Evolutionary conservation across 2,797 vertebrate genomes (phyloP), one percentile per base, ranked within the genome.

Genomic region (Nannoperca obscura): DNA sequence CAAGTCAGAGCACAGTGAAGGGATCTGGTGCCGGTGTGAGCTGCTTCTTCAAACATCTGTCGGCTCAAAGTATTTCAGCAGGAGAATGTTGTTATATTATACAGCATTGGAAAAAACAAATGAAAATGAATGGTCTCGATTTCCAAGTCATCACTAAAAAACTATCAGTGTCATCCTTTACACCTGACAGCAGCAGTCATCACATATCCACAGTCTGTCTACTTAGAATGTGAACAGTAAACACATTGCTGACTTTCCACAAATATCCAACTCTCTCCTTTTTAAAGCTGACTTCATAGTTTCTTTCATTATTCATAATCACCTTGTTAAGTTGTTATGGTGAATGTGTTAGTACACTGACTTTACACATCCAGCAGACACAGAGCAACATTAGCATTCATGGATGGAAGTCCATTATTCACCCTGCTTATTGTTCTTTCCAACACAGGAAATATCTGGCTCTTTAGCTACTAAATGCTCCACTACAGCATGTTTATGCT

Each of bases 1-100:
- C 63, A 57, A 68, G 86, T 78, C 83, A 72, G 74, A 67, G 78
- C 80, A 27, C 53, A 71, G 55, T 54, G 34, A 58, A 17, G 59
- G 65, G 84, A 76, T 66, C 62, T 54, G 66, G 32, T n/a, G 24
- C 66, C 36, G 55, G 70, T 78, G 86, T 73, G 72, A 86, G 72
- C 71, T 50, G 63, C 58, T 74, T 64, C 70, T 80, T 71, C 71
- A 76, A 80, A 84, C 80, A 90, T 82, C 68, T 64, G 22, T 64
- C 11, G 3, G 13, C 49, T 87, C 17, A 46, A 46, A 53, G 30
- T 7, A 61, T 59, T 3, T 69, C 5, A 54, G n/a, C 44, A 15
- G 46, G 54, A 61, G 46, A 61, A 71, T 15, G 53, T 49, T 69
- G 20, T 20, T 54, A 27, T 22, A 46, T 70, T 60, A 32, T n/a